Conservation (phyloP, 1,140 invertebrate genomes). For the Papilio dardanus region DNA sequence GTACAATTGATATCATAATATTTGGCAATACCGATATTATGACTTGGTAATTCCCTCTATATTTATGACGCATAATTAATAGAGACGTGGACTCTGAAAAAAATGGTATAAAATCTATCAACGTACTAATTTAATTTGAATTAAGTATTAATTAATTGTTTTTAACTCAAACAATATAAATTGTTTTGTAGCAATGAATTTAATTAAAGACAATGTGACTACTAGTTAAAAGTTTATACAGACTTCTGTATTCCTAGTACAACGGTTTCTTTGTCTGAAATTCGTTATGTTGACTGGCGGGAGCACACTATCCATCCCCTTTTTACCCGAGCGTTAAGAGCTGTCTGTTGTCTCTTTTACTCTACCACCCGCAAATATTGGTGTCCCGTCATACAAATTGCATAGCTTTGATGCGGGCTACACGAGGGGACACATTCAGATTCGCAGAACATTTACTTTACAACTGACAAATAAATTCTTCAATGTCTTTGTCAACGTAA, state of each 20-base stretch:
- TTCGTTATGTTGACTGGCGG: background rate
- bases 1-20: no score
- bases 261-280: constrained; percentile 25
- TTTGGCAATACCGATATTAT: no score
- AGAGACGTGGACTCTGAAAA: no score
- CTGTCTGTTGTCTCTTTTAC: background rate
- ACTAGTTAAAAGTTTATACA: background rate
- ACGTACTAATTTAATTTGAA: background rate
- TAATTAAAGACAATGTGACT: background rate
- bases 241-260: constrained; percentile 17
- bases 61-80: no score
- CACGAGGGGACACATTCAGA: background rate
- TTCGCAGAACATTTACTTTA: background rate
- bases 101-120: no score
- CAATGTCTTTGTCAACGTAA: background rate
- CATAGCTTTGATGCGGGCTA: constrained; percentile 19
- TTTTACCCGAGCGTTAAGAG: background rate
- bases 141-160: background rate
- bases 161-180: background rate
- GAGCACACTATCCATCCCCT: background rate
- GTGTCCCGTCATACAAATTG: constrained; percentile 22
- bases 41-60: no score
- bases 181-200: background rate
- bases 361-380: constrained; percentile 16
- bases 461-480: background rate